A percentile compares a stretch with the other conserved stretches of the same genome.
These are phyloP conservation scores for Leuciscus waleckii DNA, from an alignment of 2,797 vertebrate species.

Conservation along the genomic window DNA sequence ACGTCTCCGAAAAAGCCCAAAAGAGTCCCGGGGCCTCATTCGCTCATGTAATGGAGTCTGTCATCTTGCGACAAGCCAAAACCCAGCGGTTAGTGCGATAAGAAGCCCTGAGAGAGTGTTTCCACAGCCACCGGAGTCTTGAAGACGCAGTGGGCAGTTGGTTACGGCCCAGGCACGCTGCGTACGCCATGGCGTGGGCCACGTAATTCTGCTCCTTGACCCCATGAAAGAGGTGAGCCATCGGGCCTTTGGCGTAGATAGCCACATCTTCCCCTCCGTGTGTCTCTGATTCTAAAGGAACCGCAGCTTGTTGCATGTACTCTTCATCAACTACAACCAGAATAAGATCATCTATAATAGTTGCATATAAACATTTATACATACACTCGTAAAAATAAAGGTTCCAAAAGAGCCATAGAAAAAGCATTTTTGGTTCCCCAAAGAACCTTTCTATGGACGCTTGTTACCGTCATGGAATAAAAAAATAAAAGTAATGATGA, in stretches of 20 bases:
- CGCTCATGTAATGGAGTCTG: conserved; percentile 9
- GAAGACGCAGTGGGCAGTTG: conserved; percentile 71
- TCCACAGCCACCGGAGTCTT: conserved; percentile 48
- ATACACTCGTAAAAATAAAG: neutral
- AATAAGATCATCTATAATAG: neutral
- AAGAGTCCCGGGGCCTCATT: conserved; percentile 25
- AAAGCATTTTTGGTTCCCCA: neutral
- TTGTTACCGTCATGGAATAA: neutral
- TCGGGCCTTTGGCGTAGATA: conserved; percentile 85
- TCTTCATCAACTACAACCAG: conserved; percentile 77
- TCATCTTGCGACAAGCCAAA: conserved; percentile 77
- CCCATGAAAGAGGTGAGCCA: conserved; percentile 85
- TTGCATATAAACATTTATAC: neutral
- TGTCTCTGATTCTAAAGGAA: conserved; percentile 81
- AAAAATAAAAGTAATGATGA: neutral
- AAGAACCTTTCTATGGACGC: neutral
- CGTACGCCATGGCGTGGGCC: conserved; percentile 85
- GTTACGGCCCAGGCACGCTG: conserved; percentile 83
- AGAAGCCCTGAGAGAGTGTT: conserved; percentile 55
- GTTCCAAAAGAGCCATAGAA: neutral
- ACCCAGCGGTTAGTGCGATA: conserved; percentile 61
- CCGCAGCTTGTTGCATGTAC: conserved; percentile 86
- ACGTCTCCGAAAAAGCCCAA: neutral
- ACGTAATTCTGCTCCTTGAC: conserved; percentile 87
- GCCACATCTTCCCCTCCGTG: conserved; percentile 87